A percentile compares a stretch with the other conserved stretches of the same genome.
Evolutionary conservation across 2,888 invertebrate genomes (phyloP).

Genomic region (Ormia ochracea): DNA sequence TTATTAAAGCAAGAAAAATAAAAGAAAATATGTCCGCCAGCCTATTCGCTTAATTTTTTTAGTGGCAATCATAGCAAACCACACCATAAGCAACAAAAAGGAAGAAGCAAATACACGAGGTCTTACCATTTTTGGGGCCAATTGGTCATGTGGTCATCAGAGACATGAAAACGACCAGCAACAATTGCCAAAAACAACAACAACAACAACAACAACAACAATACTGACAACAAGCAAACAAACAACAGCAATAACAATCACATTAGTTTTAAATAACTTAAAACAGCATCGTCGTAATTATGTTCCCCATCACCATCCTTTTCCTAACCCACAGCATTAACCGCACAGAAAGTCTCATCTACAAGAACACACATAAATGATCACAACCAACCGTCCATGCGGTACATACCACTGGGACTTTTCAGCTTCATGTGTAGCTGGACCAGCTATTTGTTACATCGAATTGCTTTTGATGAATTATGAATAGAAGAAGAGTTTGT

Average conservation of each 20-base stretch:
- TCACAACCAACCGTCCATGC: not conserved
- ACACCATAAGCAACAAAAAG: constrained; percentile 13
- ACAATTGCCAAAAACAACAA: constrained; percentile 28
- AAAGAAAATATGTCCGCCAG: constrained; percentile 2
- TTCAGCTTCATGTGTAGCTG: not conserved
- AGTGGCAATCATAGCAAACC: not conserved
- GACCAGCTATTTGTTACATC: constrained; percentile 31
- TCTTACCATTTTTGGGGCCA: constrained; percentile 54
- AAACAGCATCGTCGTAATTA: constrained; percentile 14
- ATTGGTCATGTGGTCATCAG: constrained; percentile 59
- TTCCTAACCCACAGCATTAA: constrained; percentile 34
- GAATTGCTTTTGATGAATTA: constrained; percentile 52
- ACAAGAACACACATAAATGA: not conserved
- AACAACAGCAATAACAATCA: constrained; percentile 32
- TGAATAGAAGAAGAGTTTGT: constrained; percentile 29
- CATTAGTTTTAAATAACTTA: constrained; percentile 42
- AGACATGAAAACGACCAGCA: constrained; percentile 39
- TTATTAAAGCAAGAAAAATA: not conserved
- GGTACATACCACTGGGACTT: not conserved
- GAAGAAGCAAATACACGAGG: constrained; percentile 35
- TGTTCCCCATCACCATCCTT: constrained; percentile 18
- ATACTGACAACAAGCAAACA: constrained; percentile 26
- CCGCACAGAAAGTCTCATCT: constrained; percentile 18
- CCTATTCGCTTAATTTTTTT: constrained; percentile 2
- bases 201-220: constrained; percentile 7